phyloP scores from a whole-genome alignment of 2,888 invertebrate species.

The Coelinius sp. region DNA sequence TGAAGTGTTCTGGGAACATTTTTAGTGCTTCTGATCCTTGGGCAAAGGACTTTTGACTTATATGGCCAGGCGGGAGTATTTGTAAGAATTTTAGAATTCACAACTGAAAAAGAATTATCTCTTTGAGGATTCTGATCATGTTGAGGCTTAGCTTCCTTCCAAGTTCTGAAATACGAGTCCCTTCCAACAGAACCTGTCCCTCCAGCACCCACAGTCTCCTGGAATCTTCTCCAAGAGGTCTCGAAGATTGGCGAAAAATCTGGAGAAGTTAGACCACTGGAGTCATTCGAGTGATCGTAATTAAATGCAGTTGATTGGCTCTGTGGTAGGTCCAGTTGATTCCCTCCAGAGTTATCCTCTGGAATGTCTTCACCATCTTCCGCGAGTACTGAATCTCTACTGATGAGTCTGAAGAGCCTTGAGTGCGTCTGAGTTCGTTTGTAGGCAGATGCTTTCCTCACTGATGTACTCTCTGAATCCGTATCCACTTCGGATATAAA shows the following conservation, averaged over 20 bases:
- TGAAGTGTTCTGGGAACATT: constrained; percentile 66
- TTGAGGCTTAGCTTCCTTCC: constrained; percentile 53
- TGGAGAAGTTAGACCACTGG: constrained; percentile 64
- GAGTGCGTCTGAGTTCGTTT: constrained; percentile 83
- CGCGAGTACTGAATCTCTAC: constrained; percentile 71
- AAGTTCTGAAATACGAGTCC: constrained; percentile 58
- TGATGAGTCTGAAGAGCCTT: constrained; percentile 78
- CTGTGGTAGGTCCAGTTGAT: constrained; percentile 53
- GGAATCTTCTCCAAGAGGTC: constrained; percentile 62
- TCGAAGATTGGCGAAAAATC: constrained; percentile 75
- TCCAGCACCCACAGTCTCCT: constrained; percentile 65
- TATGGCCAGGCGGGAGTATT: constrained; percentile 70
- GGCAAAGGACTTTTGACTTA: constrained; percentile 76
- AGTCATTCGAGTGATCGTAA: constrained; percentile 66
- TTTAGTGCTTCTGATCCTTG: constrained; percentile 76
- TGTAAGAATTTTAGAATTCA: constrained; percentile 72
- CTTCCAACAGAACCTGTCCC: constrained; percentile 35
- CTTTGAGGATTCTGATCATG: constrained; percentile 57
- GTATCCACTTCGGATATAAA: constrained; percentile 79
- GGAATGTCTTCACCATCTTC: constrained; percentile 61
- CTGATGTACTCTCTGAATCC: constrained; percentile 76
- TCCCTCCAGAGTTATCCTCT: neutral
- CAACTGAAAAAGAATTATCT: constrained; percentile 72
- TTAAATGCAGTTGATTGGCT: constrained; percentile 54
- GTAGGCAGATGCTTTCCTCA: constrained; percentile 75